Base-by-base conservation (phyloP, 1,140 invertebrate genomes). In the Conus betulinus region DNA sequence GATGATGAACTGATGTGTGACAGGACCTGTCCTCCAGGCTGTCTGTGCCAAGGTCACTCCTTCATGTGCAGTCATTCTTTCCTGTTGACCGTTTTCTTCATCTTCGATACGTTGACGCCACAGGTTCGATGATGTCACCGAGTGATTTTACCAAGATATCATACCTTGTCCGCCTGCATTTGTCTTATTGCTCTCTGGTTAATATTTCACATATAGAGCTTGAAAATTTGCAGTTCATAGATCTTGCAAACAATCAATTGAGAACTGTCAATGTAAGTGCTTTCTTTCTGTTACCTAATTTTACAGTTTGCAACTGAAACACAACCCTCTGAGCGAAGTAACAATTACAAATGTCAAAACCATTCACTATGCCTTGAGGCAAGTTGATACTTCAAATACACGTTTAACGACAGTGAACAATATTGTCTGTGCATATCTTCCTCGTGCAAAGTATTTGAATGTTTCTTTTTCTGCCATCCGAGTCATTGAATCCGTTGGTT, bases 1-100 rank as follows among this genome's bases (percentile, higher is more conserved):
- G 82, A 84, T 52, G 82, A 84, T 25, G 82, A 84, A 39, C 82
- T 84, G 82, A 39, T 63, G 82, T 84, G 82, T 52, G 27, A 27
- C 55, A 25, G 27, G 6, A 27, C 55, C 53, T 84, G 82, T 63
- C 79, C 79, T 39, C 23, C 39, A 23, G 17, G 8, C 4, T 81
- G 79, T 25, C 10, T 15, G 39, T 81, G 79, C 53, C 79, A 53
- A 10, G 79, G 79, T 11, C 20, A 51, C 13, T 15, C 39, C 11
- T 81, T 81, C 52, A 10, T 81, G 27, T 81, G 79, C 15, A 5
- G 5, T 52, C 51, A 53, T 8, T 17, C 51, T 81, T 81, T 23
- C 3, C 39, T 53, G 39, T 25, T 10, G 17, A 13, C 3, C 39
- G 8, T 13, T 81, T 51, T 51, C 79, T 23, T 39, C 39, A 53